Evolutionary conservation across 1,140 invertebrate genomes (phyloP), one percentile per base, ranked within the genome.

Genomic region (Cydia pomonella): DNA sequence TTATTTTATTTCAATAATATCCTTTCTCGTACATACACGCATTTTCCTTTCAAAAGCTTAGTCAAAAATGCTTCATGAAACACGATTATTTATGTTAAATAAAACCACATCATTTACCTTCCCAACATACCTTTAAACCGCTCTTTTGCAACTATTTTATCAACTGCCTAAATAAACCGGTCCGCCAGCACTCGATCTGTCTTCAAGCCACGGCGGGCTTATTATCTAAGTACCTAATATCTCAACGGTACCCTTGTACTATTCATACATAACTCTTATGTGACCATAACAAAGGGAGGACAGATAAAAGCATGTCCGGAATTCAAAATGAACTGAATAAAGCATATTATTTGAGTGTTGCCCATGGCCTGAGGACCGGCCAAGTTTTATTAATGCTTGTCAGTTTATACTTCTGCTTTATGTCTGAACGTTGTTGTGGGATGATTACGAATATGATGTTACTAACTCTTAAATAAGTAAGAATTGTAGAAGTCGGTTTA

Each of bases 291-390:
- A 71, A 76, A 44, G 74, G 47, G 66, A 50, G 63, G 74, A 71
- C 44, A 66, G 63, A 75, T 71, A 75, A 69, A 75, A 41, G 64
- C 74, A 75, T 71, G 74, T 59, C 66, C 64, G 13, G 74, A 75
- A 75, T 75, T 53, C 74, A 33, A 75, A 75, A 75, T 75, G 74
- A 75, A 75, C 74, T 71, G 74, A 63, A 75, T 75, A 75, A 75
- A 75, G 74, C 74, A 75, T 75, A 71, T 53, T 75, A 63, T 75
- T 75, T 75, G 74, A 62, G 63, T 71, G 69, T 74, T 69, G 73
- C 64, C 64, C 33, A 44, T 64, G 64, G 63, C 44, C 64, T 25
- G 66, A 23, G 44, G 64, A 75, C 64, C n/a, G 23, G 74, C 7
- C 47, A 71, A 75, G 53, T 75, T 75, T 71, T 75, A 75, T 75